Base-by-base conservation (phyloP, 2,888 invertebrate genomes). In the Hyposoter didymator region DNA sequence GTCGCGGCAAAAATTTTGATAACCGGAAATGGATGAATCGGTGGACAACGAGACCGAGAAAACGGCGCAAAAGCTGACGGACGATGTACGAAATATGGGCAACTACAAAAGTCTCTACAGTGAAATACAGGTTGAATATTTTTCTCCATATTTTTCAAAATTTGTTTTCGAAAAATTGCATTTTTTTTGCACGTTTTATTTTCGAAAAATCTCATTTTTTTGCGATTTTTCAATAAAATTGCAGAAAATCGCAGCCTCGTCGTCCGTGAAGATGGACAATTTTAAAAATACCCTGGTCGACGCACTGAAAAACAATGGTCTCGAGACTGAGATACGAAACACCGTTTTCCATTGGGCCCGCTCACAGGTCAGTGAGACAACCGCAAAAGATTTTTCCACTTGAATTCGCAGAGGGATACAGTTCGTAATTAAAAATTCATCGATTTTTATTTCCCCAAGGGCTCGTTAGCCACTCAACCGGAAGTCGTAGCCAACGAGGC, bases 271-370 rank as follows among this genome's bases (percentile, higher is more conserved):
- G 90, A 96, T 96, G 89, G 96, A 96, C 87, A 96, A 97, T 92
- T 97, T 98, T 92, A 96, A 97, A 92, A 96, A 96, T 88, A 96
- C 97, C 0, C 94, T 98, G 85, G 95, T 97, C 88, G 96, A 96
- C 89, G 96, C 97, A 39, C 96, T 98, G 94, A 97, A 96, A 93
- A 95, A 96, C 85, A 96, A 96, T 85, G 97, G 97, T 5, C 94
- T 98, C 90, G 98, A 98, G 92, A 97, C 97, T 5, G 97, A 97
- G 93, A 95, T 98, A 84, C 95, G 97, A 89, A 98, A 98, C 91
- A 97, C 97, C 84, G 96, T 98, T 72, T 98, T 96, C 94, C 97
- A 97, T 93, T 97, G 97, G 96, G 95, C 97, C 87, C 96, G 97
- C 87, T 95, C 95, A 74, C 95, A 95, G 85, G 93, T 93, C 19